Base-by-base conservation (phyloP, 2,888 invertebrate genomes). In the Ganaspis brasiliensis region DNA sequence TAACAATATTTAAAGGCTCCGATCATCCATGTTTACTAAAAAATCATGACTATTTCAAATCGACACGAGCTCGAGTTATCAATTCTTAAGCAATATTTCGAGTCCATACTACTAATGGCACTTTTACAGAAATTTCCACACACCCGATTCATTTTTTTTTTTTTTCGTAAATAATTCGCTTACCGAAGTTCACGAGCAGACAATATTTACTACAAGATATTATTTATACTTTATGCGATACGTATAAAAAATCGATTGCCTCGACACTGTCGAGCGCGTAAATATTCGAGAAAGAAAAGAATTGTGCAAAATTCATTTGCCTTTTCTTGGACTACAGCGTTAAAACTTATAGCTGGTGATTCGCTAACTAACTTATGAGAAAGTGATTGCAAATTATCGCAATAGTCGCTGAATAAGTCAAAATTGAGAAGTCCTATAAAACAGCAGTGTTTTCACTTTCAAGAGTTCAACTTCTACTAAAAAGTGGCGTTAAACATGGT, bases 401-500 rank as follows among this genome's bases (percentile, higher is more conserved):
- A 49, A 45, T 49, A 40, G 12, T 75, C 24, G 45, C 73, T 76
- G 55, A 26, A 49, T 55, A 72, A 63, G 40, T 45, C 52, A 21
- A 71, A 57, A 75, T 71, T 24, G 55, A 75, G 21, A 31, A 35
- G 45, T 57, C 21, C 72, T 80, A 56, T 59, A 16, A 19, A 55
- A 71, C 40, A 74, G 63, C 35, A 49, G 31, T 35, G 31, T 40
- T 61, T 45, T 35, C 31, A 26, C 35, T 49, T 57, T 24, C 40
- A 59, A 57, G 24, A 59, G n/a, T 61, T n/a, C 16, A 35, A 76
- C 86, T 81, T 80, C 91, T 93, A 95, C 92, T 95, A 95, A 88
- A 96, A 96, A 85, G 94, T 94, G 85, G 97, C 95, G 91, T 96
- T 97, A 92, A 98, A 98, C 97, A 98, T 98, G 89, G 96, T 96